Evolutionary conservation across 2,888 invertebrate genomes (phyloP).

Genomic region (Apomyelois bistriatella): DNA sequence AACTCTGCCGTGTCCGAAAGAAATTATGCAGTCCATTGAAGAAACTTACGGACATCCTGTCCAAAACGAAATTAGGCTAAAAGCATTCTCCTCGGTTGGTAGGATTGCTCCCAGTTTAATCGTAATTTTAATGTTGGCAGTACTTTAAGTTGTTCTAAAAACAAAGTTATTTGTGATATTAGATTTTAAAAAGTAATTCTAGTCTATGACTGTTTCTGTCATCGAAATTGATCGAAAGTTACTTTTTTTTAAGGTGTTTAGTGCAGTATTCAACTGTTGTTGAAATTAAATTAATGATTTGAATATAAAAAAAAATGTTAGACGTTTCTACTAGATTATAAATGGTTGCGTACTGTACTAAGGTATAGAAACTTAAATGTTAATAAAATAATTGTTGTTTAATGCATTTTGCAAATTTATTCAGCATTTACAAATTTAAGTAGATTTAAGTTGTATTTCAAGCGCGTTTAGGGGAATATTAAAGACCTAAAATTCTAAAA

Average conservation of each 20-base stretch:
- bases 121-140: constrained; percentile 35
- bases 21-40: constrained; percentile 64
- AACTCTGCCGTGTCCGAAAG: constrained; percentile 70
- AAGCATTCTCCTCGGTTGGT: constrained; percentile 57
- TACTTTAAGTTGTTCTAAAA: constrained; percentile 41
- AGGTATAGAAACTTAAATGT: neutral
- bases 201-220: constrained; percentile 25
- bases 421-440: neutral
- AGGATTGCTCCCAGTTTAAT: constrained; percentile 43
- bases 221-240: constrained; percentile 4
- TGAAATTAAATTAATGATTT: neutral
- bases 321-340: neutral
- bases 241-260: neutral
- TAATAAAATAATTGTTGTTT: neutral
- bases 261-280: neutral
- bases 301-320: neutral
- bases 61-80: constrained; percentile 70
- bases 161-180: constrained; percentile 70
- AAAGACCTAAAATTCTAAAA: no score
- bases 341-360: neutral
- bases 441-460: neutral
- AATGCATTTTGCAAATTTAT: neutral
- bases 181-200: constrained; percentile 52
- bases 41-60: constrained; percentile 68
- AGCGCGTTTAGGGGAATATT: neutral